Evolutionary conservation across 2,888 invertebrate species (phyloP).

Genomic region (Platycnemis pennipes): DNA sequence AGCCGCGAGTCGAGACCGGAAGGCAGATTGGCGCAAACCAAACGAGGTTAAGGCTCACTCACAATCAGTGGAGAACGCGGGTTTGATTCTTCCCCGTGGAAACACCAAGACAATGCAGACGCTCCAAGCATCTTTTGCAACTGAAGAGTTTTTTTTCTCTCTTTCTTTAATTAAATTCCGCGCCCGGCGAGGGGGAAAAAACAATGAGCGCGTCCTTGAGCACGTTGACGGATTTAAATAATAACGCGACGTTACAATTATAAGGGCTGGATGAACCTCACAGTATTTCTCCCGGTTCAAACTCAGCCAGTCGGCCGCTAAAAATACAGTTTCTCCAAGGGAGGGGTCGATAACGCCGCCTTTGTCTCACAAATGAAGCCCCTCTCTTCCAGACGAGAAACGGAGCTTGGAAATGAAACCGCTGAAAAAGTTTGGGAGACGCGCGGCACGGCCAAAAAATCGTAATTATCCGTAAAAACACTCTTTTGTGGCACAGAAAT

Average conservation of each 20-base stretch:
- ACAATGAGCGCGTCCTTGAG: too few species aligned
- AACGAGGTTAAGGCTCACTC: constrained; percentile 25
- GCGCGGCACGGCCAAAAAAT: background rate
- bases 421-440: background rate
- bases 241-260: background rate
- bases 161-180: background rate
- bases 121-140: background rate
- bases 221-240: too few species aligned
- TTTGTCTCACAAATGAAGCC: background rate
- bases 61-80: constrained; percentile 8
- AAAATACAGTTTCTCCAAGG: background rate
- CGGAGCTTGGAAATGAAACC: background rate
- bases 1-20: background rate
- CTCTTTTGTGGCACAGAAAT: background rate
- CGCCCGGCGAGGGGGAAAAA: background rate
- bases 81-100: background rate
- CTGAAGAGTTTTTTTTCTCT: background rate
- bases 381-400: background rate
- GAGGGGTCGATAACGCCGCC: background rate
- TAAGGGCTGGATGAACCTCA: background rate
- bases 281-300: background rate
- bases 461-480: background rate
- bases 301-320: background rate
- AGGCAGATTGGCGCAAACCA: background rate
- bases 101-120: background rate